These are phyloP conservation scores for Lophura nycthemera DNA, from an alignment of 2,113 vertebrate genomes.

Conservation along the genomic window DNA sequence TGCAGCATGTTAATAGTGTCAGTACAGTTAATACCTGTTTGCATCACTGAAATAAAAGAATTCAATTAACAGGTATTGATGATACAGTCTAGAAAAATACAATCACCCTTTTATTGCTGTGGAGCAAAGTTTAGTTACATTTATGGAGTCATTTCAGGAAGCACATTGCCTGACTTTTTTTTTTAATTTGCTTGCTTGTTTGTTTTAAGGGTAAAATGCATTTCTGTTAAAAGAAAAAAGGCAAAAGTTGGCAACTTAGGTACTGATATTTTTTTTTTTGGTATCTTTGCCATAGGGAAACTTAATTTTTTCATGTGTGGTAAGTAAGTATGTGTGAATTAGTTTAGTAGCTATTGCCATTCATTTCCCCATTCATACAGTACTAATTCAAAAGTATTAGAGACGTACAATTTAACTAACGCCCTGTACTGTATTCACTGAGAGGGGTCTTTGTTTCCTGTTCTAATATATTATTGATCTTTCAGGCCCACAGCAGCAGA, in stretches of 20 bases:
- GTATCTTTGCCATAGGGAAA: slow-evolving; percentile 25
- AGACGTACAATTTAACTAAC: slow-evolving; percentile 65
- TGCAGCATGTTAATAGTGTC: background rate
- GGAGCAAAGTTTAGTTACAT: background rate
- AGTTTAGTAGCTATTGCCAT: slow-evolving; percentile 36
- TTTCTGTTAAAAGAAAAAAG: slow-evolving; percentile 21
- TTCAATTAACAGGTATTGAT: background rate
- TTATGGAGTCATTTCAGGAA: background rate
- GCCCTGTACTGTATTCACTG: slow-evolving; percentile 69
- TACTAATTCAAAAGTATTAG: slow-evolving; percentile 67
- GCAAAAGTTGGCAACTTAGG: background rate
- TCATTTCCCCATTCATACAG: slow-evolving; percentile 56
- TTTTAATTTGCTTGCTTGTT: background rate
- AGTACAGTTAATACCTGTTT: background rate
- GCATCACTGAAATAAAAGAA: background rate
- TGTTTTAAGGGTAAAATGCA: background rate
- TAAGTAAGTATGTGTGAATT: slow-evolving; percentile 48
- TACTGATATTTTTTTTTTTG: background rate
- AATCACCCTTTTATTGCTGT: slow-evolving; percentile 13
- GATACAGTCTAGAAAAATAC: background rate
- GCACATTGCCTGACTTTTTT: background rate
- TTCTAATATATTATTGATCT: slow-evolving; percentile 82
- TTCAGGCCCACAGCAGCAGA: slow-evolving; percentile 88
- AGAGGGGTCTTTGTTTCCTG: slow-evolving; percentile 75
- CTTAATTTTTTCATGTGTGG: slow-evolving; percentile 38